Conservation (phyloP, 1,140 invertebrate genomes). For the Megalopta genalis region DNA sequence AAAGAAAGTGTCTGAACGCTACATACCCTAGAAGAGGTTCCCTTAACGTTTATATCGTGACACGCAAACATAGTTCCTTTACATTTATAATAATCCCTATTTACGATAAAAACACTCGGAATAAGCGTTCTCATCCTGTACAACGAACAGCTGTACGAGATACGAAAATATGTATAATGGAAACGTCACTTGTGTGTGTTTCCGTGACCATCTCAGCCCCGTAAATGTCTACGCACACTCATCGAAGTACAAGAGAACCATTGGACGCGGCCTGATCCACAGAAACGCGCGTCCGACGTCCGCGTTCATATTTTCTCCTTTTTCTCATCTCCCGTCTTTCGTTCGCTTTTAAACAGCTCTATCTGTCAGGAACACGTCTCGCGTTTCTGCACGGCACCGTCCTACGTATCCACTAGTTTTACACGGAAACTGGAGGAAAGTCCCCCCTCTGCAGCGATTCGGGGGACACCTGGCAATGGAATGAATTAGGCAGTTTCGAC, state of each 20-base stretch:
- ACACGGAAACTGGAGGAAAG: conserved; percentile 25
- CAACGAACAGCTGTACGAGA: conserved; percentile 51
- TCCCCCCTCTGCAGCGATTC: conserved; percentile 16
- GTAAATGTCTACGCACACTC: conserved; percentile 24
- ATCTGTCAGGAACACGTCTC: conserved; percentile 45
- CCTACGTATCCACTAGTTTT: conserved; percentile 26
- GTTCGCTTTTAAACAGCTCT: not conserved
- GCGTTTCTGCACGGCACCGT: conserved; percentile 37
- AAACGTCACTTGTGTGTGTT: conserved; percentile 46
- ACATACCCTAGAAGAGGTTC: conserved; percentile 47
- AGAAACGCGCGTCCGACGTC: conserved; percentile 23
- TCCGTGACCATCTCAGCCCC: conserved; percentile 41
- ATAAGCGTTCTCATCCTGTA: conserved; percentile 50
- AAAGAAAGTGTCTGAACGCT: conserved; percentile 45
- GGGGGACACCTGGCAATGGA: conserved; percentile 9
- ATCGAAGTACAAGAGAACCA: conserved; percentile 38
- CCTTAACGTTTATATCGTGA: conserved; percentile 58
- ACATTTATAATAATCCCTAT: conserved; percentile 58
- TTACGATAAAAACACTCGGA: conserved; percentile 50
- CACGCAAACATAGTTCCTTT: conserved; percentile 63
- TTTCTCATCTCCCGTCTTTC: not conserved
- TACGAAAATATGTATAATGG: conserved; percentile 58
- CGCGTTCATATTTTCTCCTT: no score
- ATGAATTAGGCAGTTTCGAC: conserved; percentile 57
- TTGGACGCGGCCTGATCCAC: conserved; percentile 36